These are phyloP conservation scores for Phylloscopus trochilus DNA, from an alignment of 2,113 vertebrate genomes.

Conservation along the genomic window DNA sequence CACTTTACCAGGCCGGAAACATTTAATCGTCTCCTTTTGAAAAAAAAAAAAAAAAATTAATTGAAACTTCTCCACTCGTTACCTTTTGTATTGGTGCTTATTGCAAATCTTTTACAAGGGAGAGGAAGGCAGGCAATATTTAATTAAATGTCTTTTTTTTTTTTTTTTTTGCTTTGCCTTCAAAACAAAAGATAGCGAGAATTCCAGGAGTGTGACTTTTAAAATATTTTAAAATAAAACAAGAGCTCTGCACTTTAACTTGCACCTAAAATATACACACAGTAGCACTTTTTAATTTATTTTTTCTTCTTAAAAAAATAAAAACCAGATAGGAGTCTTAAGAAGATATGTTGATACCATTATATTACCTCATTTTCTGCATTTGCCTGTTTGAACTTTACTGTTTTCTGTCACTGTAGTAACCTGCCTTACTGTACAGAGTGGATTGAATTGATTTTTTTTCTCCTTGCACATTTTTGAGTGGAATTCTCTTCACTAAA, in stretches of 20 bases:
- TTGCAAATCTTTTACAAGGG: conserved; percentile 68
- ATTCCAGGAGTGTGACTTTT: neutral
- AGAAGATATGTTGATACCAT: neutral
- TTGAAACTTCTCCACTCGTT: conserved; percentile 94
- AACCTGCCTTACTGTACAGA: neutral
- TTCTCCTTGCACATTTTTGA: neutral
- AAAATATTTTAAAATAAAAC: neutral
- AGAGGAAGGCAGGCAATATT: conserved; percentile 65
- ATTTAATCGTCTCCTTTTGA: conserved; percentile 98
- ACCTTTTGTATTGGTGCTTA: conserved; percentile 82
- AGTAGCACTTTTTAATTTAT: neutral
- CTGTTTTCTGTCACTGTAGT: neutral
- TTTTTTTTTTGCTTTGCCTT: neutral
- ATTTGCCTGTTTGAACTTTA: neutral
- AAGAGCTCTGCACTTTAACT: neutral
- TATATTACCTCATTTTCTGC: conserved; percentile 7
- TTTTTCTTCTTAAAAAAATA: neutral
- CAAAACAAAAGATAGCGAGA: conserved; percentile 46
- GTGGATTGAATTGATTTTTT: neutral
- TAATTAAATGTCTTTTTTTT: conserved; percentile 55
- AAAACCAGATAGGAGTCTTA: neutral
- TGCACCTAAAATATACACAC: neutral
- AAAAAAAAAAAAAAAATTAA: conserved; percentile 90
- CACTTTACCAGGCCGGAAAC: conserved; percentile 99
- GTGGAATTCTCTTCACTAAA: conserved; percentile 24